phyloP scores from a whole-genome alignment of 1,140 invertebrate species.

The Megalonaias nervosa region DNA sequence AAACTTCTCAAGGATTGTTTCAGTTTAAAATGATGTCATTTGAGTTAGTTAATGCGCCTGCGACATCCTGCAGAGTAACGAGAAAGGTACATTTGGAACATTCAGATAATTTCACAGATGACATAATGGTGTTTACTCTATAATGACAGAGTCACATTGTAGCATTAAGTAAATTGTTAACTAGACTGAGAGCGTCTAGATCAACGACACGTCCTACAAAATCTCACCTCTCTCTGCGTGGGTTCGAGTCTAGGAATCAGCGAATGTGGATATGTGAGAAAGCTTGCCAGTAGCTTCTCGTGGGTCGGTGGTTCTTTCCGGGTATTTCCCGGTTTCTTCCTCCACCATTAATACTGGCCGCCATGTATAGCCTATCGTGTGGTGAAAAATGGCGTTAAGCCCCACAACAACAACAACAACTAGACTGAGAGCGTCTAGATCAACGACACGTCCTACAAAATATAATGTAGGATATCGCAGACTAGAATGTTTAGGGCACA shows the following conservation, averaged over 20 bases:
- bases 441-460: constrained; percentile 32
- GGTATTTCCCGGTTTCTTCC: no score
- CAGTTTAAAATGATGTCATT: constrained; percentile 53
- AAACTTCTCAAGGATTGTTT: neutral
- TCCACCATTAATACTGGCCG: no score
- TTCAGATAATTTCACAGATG: constrained; percentile 30
- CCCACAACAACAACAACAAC: no score
- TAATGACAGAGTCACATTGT: constrained; percentile 31
- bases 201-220: constrained; percentile 33
- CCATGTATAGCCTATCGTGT: no score
- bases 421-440: constrained; percentile 14
- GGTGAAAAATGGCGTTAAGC: no score
- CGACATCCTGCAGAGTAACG: constrained; percentile 56
- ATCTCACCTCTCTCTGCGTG: no score
- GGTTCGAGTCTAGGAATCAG: no score
- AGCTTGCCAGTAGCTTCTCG: no score
- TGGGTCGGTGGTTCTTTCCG: no score
- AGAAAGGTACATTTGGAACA: constrained; percentile 22
- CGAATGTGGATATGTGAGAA: no score
- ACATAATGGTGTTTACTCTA: constrained; percentile 28
- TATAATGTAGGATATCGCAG: constrained; percentile 31
- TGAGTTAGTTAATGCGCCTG: constrained; percentile 51
- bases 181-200: constrained; percentile 12
- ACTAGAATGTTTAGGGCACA: constrained; percentile 41
- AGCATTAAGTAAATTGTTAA: constrained; percentile 15